These are phyloP conservation scores for Diadema setosum DNA, from an alignment of 35 echinoderm and acorn worm genomes.

Conservation along the genomic window DNA sequence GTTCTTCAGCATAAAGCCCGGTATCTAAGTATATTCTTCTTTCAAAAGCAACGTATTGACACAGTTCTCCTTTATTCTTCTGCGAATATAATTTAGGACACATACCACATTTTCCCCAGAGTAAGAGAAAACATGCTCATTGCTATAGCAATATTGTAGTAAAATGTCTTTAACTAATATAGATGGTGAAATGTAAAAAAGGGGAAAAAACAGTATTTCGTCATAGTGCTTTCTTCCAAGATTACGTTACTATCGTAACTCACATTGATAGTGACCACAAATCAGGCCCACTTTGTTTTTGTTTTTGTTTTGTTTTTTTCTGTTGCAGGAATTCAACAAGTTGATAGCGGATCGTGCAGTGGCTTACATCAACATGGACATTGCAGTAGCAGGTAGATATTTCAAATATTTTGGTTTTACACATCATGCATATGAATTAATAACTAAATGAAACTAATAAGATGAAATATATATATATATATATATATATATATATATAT, in stretches of 20 bases:
- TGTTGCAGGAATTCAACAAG: constrained; percentile 59
- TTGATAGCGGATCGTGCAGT: constrained; percentile 36
- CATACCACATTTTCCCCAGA: too few relatives aligned
- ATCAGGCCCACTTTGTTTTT: too few relatives aligned
- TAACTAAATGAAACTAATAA: background rate
- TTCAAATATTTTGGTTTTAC: too few relatives aligned
- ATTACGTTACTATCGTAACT: background rate
- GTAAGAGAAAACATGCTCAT: background rate
- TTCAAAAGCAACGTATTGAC: too few relatives aligned
- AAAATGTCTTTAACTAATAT: background rate
- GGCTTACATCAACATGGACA: constrained; percentile 45
- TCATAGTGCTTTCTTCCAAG: background rate
- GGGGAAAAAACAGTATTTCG: background rate
- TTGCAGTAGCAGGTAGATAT: constrained; percentile 43
- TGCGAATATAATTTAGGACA: too few relatives aligned
- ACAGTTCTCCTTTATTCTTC: too few relatives aligned
- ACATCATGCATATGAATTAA: too few relatives aligned
- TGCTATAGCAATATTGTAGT: background rate
- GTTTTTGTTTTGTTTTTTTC: background rate
- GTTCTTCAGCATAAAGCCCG: too few relatives aligned
- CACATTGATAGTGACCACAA: background rate
- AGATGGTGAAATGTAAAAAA: background rate
- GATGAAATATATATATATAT: background rate
- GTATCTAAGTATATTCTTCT: too few relatives aligned
- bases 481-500: background rate